Base-by-base conservation (phyloP, 2,797 vertebrate species). In the Pipistrellus nathusii region DNA sequence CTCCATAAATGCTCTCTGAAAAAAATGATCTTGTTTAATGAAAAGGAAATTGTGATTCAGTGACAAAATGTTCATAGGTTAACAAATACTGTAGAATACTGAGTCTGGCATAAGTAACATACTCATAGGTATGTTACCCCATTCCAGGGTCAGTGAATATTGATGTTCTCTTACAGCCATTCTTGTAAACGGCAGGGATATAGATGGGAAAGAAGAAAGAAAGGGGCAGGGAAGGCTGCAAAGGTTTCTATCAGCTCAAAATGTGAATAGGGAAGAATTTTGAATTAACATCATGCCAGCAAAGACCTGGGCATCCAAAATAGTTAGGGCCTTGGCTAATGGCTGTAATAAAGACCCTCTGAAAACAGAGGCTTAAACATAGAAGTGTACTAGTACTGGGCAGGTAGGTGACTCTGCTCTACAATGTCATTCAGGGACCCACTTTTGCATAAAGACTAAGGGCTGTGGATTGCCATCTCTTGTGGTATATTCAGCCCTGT, bases 401-500 rank as follows among this genome's bases (percentile, higher is more conserved):
- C 11, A 84, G 30, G 9, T 66, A 30, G 44, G 5, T 76, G 38
- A 62, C 44, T 51, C 27, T 17, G 6, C 6, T 86, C 38, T 3
- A 41, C 8, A 46, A 0, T 81, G 53, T 80, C 32, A 30, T 86
- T 41, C 48, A 71, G 46, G n/a, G 20, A 76, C 17, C 30, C 21
- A 23, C 18, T 4, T 96, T 89, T 88, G n/a, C 35, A 93, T 90
- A 95, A 62, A 62, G 32, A 21, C 68, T 13, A 3, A 5, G 64
- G 83, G 23, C 46, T 93, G 20, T 38, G 10, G 68, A 85, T 66
- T 6, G 25, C 5, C 30, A 14, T 53, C 32, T 41, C 69, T 85
- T 3, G 1, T 76, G 12, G 11, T 35, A n/a, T 72, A 55, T 59
- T 77, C 21, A 59, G 32, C 21, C 55, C 62, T 44, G 14, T 23